These are phyloP conservation scores for Miichthys miiuy DNA, from an alignment of 2,797 vertebrate genomes.

Conservation along the genomic window DNA sequence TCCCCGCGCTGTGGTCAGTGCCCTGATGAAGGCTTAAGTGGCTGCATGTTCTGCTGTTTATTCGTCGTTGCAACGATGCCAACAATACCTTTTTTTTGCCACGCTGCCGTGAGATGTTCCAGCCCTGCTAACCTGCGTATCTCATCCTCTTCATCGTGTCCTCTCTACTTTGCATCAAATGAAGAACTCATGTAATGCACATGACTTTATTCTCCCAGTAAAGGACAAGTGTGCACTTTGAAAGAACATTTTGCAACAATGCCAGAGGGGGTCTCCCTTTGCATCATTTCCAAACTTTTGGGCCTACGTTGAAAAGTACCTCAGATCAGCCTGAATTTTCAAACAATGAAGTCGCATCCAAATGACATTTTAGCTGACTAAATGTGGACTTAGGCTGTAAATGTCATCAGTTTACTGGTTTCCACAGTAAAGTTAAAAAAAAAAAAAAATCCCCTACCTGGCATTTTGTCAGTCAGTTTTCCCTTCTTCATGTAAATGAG, in stretches of 20 bases:
- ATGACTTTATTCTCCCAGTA: conserved; percentile 45
- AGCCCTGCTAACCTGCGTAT: conserved; percentile 56
- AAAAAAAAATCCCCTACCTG: conserved; percentile 29
- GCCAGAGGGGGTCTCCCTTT: conserved; percentile 44
- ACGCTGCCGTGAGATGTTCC: conserved; percentile 58
- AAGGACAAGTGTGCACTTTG: conserved; percentile 55
- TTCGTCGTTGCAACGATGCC: conserved; percentile 52
- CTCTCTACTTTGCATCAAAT: conserved; percentile 37
- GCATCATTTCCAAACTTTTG: conserved; percentile 44
- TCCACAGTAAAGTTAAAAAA: conserved; percentile 45
- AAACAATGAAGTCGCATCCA: conserved; percentile 40
- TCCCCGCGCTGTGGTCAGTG: conserved; percentile 94
- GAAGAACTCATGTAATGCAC: conserved; percentile 43
- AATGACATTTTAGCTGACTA: conserved; percentile 49
- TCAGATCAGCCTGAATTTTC: conserved; percentile 58
- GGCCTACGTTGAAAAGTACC: conserved; percentile 66
- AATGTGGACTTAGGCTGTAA: conserved; percentile 49
- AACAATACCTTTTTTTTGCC: conserved; percentile 42
- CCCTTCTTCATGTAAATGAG: conserved; percentile 56
- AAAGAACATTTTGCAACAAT: conserved; percentile 45
- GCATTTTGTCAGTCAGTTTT: conserved; percentile 64
- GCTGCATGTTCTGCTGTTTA: conserved; percentile 49
- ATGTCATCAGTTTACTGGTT: conserved; percentile 53
- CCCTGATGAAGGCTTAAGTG: conserved; percentile 96
- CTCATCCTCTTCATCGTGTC: conserved; percentile 33